Percentiles rank a stretch among this genome's conserved stretches.
Conservation (phyloP, 2,888 invertebrate species). For the Molanna angustata region DNA sequence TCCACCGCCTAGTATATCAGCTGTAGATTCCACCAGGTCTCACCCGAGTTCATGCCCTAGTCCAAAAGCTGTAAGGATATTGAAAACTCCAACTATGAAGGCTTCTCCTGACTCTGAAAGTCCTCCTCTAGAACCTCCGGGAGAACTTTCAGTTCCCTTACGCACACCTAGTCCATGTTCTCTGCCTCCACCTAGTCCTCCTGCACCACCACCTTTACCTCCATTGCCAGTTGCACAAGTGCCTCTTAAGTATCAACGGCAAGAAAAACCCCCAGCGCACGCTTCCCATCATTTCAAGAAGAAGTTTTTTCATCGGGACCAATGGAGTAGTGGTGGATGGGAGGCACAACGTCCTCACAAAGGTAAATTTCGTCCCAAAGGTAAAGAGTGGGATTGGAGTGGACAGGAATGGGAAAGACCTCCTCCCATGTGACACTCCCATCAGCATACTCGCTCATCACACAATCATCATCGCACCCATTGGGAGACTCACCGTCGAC, state of each 20-base stretch:
- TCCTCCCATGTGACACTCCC: slow-evolving; percentile 49
- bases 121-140: slow-evolving; percentile 40
- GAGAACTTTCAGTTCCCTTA: slow-evolving; percentile 23
- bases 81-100: slow-evolving; percentile 44
- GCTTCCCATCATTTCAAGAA: slow-evolving; percentile 77
- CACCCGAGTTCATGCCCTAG: slow-evolving; percentile 41
- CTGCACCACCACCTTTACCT: slow-evolving; percentile 34
- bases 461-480: no score
- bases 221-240: slow-evolving; percentile 45
- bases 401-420: slow-evolving; percentile 43
- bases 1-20: slow-evolving; percentile 43
- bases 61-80: slow-evolving; percentile 41
- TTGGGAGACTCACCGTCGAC: slow-evolving; percentile 10
- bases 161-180: slow-evolving; percentile 29
- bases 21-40: slow-evolving; percentile 38
- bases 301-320: slow-evolving; percentile 76
- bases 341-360: slow-evolving; percentile 50
- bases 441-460: slow-evolving; percentile 6
- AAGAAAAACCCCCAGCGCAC: slow-evolving; percentile 44
- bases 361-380: slow-evolving; percentile 68
- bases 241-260: slow-evolving; percentile 61
- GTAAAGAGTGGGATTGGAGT: slow-evolving; percentile 70
- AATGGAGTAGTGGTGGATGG: slow-evolving; percentile 62
- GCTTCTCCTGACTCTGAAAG: slow-evolving; percentile 50
- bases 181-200: slow-evolving; percentile 26